Percentiles rank a stretch among this genome's conserved stretches.
Evolutionary conservation across 2,113 vertebrate species (phyloP).

Genomic region (Epinephelus moara): DNA sequence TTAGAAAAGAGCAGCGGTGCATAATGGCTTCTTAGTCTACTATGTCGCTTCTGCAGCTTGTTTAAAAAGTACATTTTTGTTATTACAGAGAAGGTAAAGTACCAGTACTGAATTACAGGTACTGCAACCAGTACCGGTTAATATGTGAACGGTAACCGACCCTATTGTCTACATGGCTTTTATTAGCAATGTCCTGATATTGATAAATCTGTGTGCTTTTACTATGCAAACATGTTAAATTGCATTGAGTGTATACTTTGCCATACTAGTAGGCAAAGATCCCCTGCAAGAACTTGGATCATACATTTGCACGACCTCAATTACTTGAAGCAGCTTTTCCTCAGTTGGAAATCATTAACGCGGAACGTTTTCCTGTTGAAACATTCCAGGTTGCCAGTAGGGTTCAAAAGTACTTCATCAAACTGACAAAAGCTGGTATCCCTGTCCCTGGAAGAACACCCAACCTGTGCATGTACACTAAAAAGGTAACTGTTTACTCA

Average conservation of each 20-base stretch:
- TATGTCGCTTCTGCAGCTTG: too few relatives aligned
- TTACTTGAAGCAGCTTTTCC: constrained; percentile 38
- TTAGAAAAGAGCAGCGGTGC: too few relatives aligned
- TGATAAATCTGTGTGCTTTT: neutral
- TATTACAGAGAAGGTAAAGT: too few relatives aligned
- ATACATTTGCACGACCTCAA: constrained; percentile 3
- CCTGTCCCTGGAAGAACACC: constrained; percentile 98
- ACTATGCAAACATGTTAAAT: neutral
- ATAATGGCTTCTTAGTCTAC: too few relatives aligned
- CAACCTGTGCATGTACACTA: constrained; percentile 98
- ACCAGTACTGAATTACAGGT: too few relatives aligned
- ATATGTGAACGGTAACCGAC: too few relatives aligned
- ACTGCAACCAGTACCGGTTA: too few relatives aligned
- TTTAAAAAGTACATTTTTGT: too few relatives aligned
- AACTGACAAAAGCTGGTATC: constrained; percentile 98
- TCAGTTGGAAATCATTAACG: constrained; percentile 54
- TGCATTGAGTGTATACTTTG: neutral
- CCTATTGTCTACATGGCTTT: neutral
- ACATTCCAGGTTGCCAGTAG: constrained; percentile 93
- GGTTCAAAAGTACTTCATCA: constrained; percentile 99
- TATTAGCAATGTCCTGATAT: constrained; percentile 10
- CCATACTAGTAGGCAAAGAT: constrained; percentile 22
- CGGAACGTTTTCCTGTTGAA: constrained; percentile 45
- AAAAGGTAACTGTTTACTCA: constrained; percentile 88
- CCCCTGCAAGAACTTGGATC: constrained; percentile 7